Conservation (phyloP, 2,797 vertebrate genomes). For the Megalops cyprinoides region DNA sequence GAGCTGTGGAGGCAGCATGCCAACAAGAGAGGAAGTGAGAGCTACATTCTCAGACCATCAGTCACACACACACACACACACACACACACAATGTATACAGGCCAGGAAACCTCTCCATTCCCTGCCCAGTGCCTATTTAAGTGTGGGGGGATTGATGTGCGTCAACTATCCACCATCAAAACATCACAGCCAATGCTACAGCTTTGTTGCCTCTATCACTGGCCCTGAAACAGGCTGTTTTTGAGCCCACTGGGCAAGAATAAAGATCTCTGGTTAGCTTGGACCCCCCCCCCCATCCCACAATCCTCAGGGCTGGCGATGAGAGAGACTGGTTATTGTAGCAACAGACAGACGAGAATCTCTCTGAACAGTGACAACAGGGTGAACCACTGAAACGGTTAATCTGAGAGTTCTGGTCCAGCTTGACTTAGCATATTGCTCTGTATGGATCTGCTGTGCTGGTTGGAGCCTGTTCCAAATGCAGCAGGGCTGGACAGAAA, state of each 20-base stretch:
- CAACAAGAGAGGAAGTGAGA: slow-evolving; percentile 71
- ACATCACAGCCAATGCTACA: not conserved
- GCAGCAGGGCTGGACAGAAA: too few relatives aligned
- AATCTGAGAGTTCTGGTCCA: too few relatives aligned
- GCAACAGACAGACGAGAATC: not conserved
- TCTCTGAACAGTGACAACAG: not conserved
- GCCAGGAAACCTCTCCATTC: slow-evolving; percentile 15
- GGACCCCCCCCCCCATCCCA: not conserved
- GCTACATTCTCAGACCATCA: slow-evolving; percentile 54
- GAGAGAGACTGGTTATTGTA: not conserved
- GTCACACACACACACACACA: slow-evolving; percentile 41
- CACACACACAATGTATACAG: slow-evolving; percentile 34
- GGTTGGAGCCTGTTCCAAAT: too few relatives aligned
- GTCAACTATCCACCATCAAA: not conserved
- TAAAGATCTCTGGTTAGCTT: not conserved
- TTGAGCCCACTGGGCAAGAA: not conserved
- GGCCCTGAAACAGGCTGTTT: too few relatives aligned
- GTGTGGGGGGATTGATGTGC: not conserved
- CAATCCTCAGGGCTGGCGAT: not conserved
- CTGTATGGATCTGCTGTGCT: too few relatives aligned
- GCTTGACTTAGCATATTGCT: too few relatives aligned
- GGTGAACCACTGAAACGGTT: not conserved
- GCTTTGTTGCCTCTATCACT: too few relatives aligned
- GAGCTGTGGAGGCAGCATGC: slow-evolving; percentile 82
- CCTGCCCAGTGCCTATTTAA: slow-evolving; percentile 3